phyloP scores from a whole-genome alignment of 2,888 invertebrate species.

The Fissipunctia ypsillon region DNA sequence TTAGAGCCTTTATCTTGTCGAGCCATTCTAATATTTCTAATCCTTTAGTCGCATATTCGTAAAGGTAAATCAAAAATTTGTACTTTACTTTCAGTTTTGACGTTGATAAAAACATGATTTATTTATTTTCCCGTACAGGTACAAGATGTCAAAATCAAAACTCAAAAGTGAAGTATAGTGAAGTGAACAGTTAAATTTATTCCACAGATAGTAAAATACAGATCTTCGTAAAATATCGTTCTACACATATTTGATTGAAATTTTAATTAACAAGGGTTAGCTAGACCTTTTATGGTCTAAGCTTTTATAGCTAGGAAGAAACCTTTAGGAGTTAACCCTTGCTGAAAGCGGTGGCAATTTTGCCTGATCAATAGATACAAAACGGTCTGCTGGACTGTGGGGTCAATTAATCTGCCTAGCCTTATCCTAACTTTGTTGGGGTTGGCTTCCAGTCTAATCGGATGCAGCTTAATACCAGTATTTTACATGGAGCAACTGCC shows the following conservation, averaged over 20 bases:
- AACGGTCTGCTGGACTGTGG: background rate
- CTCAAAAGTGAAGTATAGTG: slow-evolving; percentile 26
- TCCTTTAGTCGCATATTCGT: slow-evolving; percentile 12
- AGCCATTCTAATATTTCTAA: slow-evolving; percentile 72
- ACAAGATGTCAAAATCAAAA: slow-evolving; percentile 27
- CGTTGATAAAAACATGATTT: slow-evolving; percentile 25
- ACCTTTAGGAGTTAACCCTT: background rate
- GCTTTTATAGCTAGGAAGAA: background rate
- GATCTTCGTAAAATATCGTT: background rate
- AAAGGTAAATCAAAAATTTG: slow-evolving; percentile 23
- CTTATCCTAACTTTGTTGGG: too few species aligned
- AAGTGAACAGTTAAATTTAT: slow-evolving; percentile 6
- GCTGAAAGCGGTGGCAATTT: background rate
- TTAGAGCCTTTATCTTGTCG: slow-evolving; percentile 78
- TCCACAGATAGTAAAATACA: slow-evolving; percentile 3
- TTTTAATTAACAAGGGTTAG: background rate
- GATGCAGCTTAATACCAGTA: too few species aligned
- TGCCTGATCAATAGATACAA: background rate
- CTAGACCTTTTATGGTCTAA: too few species aligned
- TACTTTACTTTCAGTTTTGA: slow-evolving; percentile 24
- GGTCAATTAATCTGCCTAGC: too few species aligned
- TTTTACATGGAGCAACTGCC: too few species aligned
- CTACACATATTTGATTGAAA: background rate
- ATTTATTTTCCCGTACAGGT: slow-evolving; percentile 47
- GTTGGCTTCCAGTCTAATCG: too few species aligned